These are phyloP conservation scores for Microcebus griseorufus DNA, from an alignment of 2,113 vertebrate species.

Conservation along the genomic window DNA sequence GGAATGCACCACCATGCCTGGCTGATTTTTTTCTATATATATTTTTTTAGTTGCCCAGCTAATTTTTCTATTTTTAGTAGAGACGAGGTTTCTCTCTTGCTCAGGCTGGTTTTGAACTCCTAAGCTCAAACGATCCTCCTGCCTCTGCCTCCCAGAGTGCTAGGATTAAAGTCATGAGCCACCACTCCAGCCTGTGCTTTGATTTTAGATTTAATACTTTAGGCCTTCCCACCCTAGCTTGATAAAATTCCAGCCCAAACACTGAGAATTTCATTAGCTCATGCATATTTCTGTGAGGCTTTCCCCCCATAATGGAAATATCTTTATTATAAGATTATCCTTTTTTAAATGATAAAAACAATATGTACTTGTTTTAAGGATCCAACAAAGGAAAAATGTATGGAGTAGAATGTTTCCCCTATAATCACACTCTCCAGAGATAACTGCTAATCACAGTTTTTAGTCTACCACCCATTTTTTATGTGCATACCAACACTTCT, in stretches of 20 bases:
- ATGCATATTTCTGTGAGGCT: neutral
- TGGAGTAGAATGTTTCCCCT: neutral
- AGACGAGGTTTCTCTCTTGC: too few species aligned
- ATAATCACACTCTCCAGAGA: neutral
- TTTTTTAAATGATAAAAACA: constrained; percentile 5
- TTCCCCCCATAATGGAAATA: neutral
- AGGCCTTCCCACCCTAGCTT: neutral
- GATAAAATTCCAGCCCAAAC: neutral
- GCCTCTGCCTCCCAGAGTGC: too few species aligned
- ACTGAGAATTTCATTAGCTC: neutral
- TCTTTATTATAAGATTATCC: neutral
- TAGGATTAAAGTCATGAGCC: too few species aligned
- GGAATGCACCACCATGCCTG: too few species aligned
- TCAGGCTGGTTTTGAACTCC: too few species aligned
- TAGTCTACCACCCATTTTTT: neutral
- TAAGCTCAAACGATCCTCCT: too few species aligned
- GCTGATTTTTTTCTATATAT: too few species aligned
- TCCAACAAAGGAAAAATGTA: neutral
- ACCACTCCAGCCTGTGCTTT: neutral
- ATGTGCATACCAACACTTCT: neutral
- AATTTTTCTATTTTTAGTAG: too few species aligned
- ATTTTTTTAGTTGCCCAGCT: too few species aligned
- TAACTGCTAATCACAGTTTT: neutral
- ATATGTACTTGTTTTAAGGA: neutral
- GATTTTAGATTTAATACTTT: neutral